These are phyloP conservation scores for Drosophila kurseongensis DNA, from an alignment of 1,140 invertebrate genomes.

Conservation along the genomic window DNA sequence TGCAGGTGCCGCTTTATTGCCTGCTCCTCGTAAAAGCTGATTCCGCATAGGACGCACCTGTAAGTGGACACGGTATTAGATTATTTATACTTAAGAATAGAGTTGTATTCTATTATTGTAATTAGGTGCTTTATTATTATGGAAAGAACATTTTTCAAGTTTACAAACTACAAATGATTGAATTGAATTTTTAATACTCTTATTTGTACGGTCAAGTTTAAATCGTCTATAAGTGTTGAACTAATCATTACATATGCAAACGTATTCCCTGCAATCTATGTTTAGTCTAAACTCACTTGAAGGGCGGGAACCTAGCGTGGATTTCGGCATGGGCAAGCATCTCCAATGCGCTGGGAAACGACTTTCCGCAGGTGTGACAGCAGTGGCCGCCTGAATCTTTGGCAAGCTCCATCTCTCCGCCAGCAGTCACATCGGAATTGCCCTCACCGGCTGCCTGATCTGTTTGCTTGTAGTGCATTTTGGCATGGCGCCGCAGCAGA, in stretches of 20 bases:
- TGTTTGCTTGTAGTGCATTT: conserved; percentile 84
- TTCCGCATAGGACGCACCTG: conserved; percentile 81
- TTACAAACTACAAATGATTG: too few species aligned
- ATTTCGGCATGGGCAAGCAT: conserved; percentile 91
- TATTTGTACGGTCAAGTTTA: too few species aligned
- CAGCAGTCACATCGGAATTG: conserved; percentile 18
- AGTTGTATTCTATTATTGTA: too few species aligned
- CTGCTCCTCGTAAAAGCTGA: conserved; percentile 79
- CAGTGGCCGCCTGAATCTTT: conserved; percentile 73
- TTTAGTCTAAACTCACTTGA: conserved; percentile 83
- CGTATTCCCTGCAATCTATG: too few species aligned
- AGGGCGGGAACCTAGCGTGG: conserved; percentile 87
- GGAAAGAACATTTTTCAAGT: too few species aligned
- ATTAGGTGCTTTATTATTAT: too few species aligned
- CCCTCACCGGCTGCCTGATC: conserved; percentile 4
- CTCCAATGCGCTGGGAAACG: conserved; percentile 89
- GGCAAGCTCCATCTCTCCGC: conserved; percentile 71
- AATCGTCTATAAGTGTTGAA: too few species aligned
- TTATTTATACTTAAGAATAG: too few species aligned
- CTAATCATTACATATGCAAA: too few species aligned
- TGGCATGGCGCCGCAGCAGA: conserved; percentile 89
- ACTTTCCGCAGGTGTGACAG: conserved; percentile 91
- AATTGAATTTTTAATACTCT: too few species aligned
- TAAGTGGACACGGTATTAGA: neutral
- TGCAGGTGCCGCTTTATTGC: conserved; percentile 78